Evolutionary conservation across 2,888 invertebrate species (phyloP), one percentile per base, ranked within the genome.

Genomic region (Lochmaea capreae): DNA sequence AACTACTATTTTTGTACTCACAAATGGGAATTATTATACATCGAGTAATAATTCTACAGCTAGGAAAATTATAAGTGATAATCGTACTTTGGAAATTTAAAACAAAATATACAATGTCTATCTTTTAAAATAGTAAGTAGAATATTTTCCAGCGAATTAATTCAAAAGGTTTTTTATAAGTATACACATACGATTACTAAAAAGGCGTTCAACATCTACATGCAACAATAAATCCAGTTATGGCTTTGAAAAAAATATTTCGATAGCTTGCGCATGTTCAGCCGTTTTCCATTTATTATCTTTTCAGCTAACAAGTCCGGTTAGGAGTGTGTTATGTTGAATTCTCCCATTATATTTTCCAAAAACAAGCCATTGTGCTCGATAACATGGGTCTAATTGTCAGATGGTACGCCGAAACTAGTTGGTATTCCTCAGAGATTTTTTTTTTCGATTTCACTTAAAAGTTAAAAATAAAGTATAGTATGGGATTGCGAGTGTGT

Each of bases 371-470:
- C 76, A 79, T 78, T 77, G 79, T 76, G 73, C 54, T 76, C 22
- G 70, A 63, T 74, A 77, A 76, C 78, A 76, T 59, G 79, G 73
- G 71, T 79, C 77, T 77, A 78, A 79, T 78, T 79, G 79, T 79
- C 79, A 79, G 79, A 57, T 72, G 72, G 73, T 68, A 68, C 12
- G 33, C 70, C 74, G 65, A 65, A 66, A 73, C 73, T 76, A 78
- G 78, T 72, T 78, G 73, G 72, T 72, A 76, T 76, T 76, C 52
- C 61, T n/a, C 75, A 65, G 46, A 54, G 49, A n/a, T 57, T 54
- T 65, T 74, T 72, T 71, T 59, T 46, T 59, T 39, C 22, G 10
- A 6, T 33, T 22, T 58, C 58, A 12, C 12, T 18, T 58, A 9
- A 26, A 58, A 18, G 26, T 22, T 3, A 26, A 58, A 58, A 58